Evolutionary conservation across 1,140 invertebrate genomes (phyloP).

Genomic region (Planococcus citri): DNA sequence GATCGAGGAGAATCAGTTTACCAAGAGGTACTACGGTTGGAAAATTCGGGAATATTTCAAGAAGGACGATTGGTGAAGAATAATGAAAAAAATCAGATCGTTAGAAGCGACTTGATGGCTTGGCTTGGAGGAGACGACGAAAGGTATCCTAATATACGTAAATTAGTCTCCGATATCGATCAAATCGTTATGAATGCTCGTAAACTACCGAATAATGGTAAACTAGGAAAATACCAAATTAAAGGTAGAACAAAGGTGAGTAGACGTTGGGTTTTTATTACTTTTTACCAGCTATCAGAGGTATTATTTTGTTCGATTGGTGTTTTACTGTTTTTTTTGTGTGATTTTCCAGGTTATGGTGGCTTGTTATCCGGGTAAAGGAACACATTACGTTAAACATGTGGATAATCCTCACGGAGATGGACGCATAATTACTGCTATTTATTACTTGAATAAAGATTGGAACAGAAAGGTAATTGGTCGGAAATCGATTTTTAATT

Average conservation of each 20-base stretch:
- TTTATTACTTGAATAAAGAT: slow-evolving; percentile 90
- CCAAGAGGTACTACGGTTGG: slow-evolving; percentile 72
- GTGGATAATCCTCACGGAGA: slow-evolving; percentile 96
- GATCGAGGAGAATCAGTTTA: slow-evolving; percentile 55
- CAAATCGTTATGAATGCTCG: slow-evolving; percentile 62
- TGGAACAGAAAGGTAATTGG: slow-evolving; percentile 61
- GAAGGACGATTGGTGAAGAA: slow-evolving; percentile 72
- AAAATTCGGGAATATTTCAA: slow-evolving; percentile 62
- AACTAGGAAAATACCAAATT: slow-evolving; percentile 71
- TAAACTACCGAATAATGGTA: slow-evolving; percentile 65
- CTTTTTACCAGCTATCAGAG: neutral
- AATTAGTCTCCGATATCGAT: slow-evolving; percentile 73
- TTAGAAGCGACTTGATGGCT: slow-evolving; percentile 76
- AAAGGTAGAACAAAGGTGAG: slow-evolving; percentile 81
- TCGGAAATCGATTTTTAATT: neutral
- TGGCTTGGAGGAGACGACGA: slow-evolving; percentile 83
- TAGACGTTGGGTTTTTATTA: too few relatives aligned
- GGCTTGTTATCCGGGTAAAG: slow-evolving; percentile 86
- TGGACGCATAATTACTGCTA: slow-evolving; percentile 85
- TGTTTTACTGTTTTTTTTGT: neutral
- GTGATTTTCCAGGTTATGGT: slow-evolving; percentile 98
- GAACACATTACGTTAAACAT: slow-evolving; percentile 88
- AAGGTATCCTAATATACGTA: slow-evolving; percentile 64
- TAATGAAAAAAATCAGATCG: slow-evolving; percentile 50
- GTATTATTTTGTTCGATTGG: too few relatives aligned